Evolutionary conservation across 2,797 vertebrate species (phyloP).

Genomic region (Phataginus tetradactyla): DNA sequence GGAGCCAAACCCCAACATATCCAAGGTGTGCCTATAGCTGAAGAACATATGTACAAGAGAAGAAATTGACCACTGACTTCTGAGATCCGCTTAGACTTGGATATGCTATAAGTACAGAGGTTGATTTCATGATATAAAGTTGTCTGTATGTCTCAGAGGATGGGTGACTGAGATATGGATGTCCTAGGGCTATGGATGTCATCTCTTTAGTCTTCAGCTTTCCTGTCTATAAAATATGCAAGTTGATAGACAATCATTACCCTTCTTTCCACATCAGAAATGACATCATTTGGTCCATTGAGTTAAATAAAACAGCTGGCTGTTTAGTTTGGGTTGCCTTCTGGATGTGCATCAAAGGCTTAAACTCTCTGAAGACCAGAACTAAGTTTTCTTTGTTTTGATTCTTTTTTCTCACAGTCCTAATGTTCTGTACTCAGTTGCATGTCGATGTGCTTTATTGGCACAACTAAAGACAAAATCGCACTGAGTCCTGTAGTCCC

Average conservation of each 20-base stretch:
- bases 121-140: neutral
- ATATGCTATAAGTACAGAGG: neutral
- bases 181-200: neutral
- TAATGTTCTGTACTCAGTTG: neutral
- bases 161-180: neutral
- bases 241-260: neutral
- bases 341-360: neutral
- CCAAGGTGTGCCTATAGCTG: neutral
- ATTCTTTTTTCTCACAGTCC: neutral
- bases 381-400: neutral
- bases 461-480: neutral
- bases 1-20: too few relatives aligned
- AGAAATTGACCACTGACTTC: neutral
- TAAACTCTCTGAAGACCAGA: neutral
- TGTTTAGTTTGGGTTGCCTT: neutral
- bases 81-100: neutral
- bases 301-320: neutral
- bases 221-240: neutral
- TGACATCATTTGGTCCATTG: neutral
- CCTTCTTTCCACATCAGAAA: constrained; percentile 24
- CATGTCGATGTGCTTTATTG: neutral
- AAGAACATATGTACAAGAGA: neutral
- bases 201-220: neutral
- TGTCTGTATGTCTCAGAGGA: neutral
- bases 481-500: neutral